phyloP scores from a whole-genome alignment of 2,797 vertebrate species.

The Falco berigora region DNA sequence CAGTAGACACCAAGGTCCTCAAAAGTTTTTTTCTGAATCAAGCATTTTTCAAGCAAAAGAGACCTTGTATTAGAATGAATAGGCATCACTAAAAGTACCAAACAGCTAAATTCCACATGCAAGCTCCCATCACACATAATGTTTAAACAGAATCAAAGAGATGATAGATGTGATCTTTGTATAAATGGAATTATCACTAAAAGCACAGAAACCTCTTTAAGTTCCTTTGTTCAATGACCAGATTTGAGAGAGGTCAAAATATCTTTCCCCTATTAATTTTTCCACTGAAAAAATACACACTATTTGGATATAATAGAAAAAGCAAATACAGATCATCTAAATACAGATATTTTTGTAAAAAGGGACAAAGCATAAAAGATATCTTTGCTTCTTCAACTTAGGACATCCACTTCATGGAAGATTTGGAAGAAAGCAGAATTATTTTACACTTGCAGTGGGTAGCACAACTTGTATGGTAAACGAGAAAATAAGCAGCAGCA shows the following conservation, averaged over 20 bases:
- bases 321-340: background rate
- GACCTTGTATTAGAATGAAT: background rate
- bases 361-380: background rate
- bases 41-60: background rate
- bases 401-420: background rate
- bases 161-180: background rate
- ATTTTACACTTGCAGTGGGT: background rate
- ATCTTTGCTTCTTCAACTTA: background rate
- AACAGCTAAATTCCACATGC: background rate
- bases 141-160: background rate
- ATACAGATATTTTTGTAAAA: background rate
- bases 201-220: background rate
- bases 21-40: background rate
- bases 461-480: background rate
- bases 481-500: background rate
- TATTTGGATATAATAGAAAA: background rate
- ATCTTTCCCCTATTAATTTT: background rate
- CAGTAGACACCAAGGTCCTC: background rate
- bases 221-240: background rate
- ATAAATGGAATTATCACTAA: background rate
- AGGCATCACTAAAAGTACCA: background rate
- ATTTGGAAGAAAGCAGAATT: background rate
- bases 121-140: background rate
- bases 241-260: background rate
- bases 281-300: background rate